phyloP scores from a whole-genome alignment of 2,113 vertebrate genomes.

The Pleuronectes platessa region DNA sequence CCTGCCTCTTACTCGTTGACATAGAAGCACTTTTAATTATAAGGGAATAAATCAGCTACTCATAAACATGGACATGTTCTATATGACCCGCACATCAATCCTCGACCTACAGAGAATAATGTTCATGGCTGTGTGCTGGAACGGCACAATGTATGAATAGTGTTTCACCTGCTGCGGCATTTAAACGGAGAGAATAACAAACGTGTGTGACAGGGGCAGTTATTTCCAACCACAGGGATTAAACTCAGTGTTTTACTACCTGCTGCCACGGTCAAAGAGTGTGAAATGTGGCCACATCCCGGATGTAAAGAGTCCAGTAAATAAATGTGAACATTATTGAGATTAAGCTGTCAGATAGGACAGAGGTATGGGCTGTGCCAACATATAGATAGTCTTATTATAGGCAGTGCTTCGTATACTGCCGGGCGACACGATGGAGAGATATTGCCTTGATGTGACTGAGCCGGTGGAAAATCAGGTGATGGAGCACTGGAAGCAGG shows the following conservation, averaged over 20 bases:
- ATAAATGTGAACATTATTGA: conserved; percentile 36
- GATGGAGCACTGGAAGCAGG: not conserved
- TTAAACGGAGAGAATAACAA: not conserved
- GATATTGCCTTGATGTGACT: conserved; percentile 4
- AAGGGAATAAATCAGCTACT: too few species aligned
- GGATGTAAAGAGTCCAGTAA: conserved; percentile 17
- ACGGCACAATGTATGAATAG: not conserved
- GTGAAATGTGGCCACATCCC: conserved; percentile 12
- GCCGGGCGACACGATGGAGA: conserved; percentile 16
- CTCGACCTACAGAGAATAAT: not conserved
- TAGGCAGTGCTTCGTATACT: conserved; percentile 2
- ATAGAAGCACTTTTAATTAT: too few species aligned
- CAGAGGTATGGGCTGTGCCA: conserved; percentile 11
- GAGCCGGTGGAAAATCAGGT: not conserved
- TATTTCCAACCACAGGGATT: not conserved
- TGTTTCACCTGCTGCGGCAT: not conserved
- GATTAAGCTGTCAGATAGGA: conserved; percentile 28
- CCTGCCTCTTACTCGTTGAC: not conserved
- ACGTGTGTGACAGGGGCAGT: not conserved
- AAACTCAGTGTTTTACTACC: not conserved
- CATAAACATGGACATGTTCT: not conserved
- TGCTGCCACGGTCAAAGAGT: not conserved
- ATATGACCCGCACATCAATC: not conserved
- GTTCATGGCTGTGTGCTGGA: not conserved
- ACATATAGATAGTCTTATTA: conserved; percentile 37